Base-by-base conservation (phyloP, 2,888 invertebrate genomes). In the Artemia sp. region DNA sequence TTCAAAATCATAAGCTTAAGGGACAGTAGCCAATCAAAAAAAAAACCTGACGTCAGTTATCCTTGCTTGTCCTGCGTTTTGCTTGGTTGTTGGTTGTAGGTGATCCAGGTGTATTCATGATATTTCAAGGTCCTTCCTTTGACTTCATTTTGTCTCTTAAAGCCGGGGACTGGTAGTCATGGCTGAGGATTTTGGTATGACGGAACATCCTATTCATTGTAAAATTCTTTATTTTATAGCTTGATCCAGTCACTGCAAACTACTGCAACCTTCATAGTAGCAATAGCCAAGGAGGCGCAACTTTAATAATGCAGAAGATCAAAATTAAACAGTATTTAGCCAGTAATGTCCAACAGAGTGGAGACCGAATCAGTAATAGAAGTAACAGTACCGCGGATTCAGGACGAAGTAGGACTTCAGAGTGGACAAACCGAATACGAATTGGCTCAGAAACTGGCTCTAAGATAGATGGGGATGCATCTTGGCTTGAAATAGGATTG, bases 201-300 rank as follows among this genome's bases (percentile, higher is more conserved):
- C 38, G 38, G 38, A 38, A 38, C 38, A 38, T 38, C 3, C 38
- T 38, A 38, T 38, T 38, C 38, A 38, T 38, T 38, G 38, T 38
- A 38, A 38, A 6, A 38, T 38, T 38, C 38, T 51, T 72, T 69
- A 51, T 70, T 52, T 76, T 77, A 14, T 73, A 85, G 84, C 82
- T 92, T 74, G 90, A 90, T 24, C 94, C 95, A 2, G 83, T 94
- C 52, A 84, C 94, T 68, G 79, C 94, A 72, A 87, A 93, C 38
- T 90, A 88, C 68, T 96, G 96, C 76, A 96, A 96, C 80, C 82
- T 96, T n/a, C 95, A 96, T 76, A 93, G 94, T 0, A 86, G 89
- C 73, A 89, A 90, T 75, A 92, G 92, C 52, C 89, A 90, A 74
- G 87, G 89, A 4, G 95, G 95, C 1, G 83, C 94, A 51, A 93